Evolutionary conservation across 2,797 vertebrate genomes (phyloP).

Genomic region (Limosa lapponica): DNA sequence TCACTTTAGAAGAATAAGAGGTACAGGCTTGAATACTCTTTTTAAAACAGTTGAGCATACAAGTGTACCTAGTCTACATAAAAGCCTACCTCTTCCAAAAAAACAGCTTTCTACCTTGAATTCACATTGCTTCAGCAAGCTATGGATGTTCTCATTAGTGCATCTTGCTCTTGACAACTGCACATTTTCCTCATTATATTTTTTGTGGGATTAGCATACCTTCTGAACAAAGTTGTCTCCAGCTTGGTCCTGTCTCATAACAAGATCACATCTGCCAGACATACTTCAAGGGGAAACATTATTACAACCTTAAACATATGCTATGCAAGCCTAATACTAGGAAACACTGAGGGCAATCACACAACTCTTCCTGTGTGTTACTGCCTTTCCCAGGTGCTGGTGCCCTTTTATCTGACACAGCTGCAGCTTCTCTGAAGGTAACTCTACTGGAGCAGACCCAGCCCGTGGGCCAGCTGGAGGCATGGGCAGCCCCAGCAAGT

Average conservation of each 20-base stretch:
- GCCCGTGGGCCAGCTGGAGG: rapidly evolving
- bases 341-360: not conserved
- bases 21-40: not conserved
- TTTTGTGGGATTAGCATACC: not conserved
- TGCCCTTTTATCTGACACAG: not conserved
- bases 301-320: not conserved
- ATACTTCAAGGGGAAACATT: not conserved
- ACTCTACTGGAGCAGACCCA: not conserved
- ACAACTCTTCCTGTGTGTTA: not conserved
- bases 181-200: not conserved
- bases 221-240: not conserved
- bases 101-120: not conserved
- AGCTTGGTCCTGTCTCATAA: not conserved
- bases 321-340: not conserved
- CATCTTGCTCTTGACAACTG: not conserved
- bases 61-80: not conserved
- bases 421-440: not conserved
- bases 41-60: not conserved
- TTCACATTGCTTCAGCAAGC: not conserved
- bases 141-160: not conserved
- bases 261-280: not conserved
- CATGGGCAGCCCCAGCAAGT: rapidly evolving
- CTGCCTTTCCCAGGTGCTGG: not conserved
- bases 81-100: not conserved
- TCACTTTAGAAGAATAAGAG: not conserved